Conservation (phyloP, 2,113 vertebrate genomes). For the Notarius lentiginosus region DNA sequence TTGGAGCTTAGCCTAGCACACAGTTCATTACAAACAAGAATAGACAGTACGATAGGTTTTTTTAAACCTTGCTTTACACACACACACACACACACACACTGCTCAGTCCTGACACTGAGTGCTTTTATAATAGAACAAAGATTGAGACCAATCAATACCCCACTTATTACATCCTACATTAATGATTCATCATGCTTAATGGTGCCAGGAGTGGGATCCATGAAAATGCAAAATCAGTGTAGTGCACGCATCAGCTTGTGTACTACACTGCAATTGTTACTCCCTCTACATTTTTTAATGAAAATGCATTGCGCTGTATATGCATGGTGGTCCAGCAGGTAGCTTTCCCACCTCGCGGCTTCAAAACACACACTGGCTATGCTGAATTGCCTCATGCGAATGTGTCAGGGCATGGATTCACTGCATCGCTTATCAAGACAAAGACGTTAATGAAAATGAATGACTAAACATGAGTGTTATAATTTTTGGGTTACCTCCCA, state of each 20-base stretch:
- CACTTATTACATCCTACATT: slow-evolving; percentile 11
- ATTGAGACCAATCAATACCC: neutral
- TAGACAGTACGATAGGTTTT: slow-evolving; percentile 26
- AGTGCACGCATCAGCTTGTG: neutral
- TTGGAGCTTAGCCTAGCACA: slow-evolving; percentile 15
- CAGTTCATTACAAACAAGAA: slow-evolving; percentile 39
- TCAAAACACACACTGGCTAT: neutral
- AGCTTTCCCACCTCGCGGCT: neutral
- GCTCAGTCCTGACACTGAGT: slow-evolving; percentile 29
- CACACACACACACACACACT: neutral
- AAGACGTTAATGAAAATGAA: neutral
- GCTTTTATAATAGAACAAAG: slow-evolving; percentile 17
- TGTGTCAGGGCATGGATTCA: neutral
- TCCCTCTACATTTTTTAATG: neutral
- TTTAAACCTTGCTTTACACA: neutral
- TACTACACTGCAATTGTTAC: neutral
- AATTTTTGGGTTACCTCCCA: neutral
- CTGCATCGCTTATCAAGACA: neutral
- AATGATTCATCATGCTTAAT: slow-evolving; percentile 19
- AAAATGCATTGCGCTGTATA: neutral
- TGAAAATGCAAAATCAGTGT: neutral
- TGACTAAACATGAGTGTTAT: neutral
- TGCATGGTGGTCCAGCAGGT: neutral
- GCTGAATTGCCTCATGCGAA: neutral
- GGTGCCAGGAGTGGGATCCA: neutral